Conservation (phyloP, 2,113 vertebrate species). For the Cricetomys ansorgei region DNA sequence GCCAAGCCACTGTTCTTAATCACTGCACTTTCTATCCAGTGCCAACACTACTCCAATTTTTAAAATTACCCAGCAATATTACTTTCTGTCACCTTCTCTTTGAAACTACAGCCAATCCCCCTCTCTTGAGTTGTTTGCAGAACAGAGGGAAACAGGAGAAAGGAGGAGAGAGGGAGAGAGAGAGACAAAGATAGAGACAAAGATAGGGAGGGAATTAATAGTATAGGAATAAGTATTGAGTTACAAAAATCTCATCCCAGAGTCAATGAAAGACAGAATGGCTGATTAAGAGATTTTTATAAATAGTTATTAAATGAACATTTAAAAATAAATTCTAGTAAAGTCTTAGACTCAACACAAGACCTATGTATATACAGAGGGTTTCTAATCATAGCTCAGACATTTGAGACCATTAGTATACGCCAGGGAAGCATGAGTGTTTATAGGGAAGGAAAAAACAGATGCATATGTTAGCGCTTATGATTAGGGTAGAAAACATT, state of each 20-base stretch:
- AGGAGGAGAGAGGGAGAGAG: too few species aligned
- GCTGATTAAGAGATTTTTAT: neutral
- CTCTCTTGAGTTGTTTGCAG: neutral
- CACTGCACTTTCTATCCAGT: neutral
- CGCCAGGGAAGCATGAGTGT: neutral
- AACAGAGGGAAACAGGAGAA: too few species aligned
- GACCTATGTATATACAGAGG: neutral
- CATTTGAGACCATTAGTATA: constrained; percentile 8
- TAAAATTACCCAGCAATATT: neutral
- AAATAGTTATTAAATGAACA: constrained; percentile 14
- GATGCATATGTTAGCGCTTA: neutral
- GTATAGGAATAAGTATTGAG: neutral
- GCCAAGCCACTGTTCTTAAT: neutral
- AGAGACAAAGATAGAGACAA: neutral
- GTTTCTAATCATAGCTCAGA: constrained; percentile 50
- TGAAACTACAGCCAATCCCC: neutral
- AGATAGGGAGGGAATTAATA: neutral
- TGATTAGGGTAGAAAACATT: constrained; percentile 32
- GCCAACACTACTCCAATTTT: neutral
- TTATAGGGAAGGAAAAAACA: constrained; percentile 22
- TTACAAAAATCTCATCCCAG: neutral
- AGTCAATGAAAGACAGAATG: neutral
- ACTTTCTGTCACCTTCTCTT: neutral
- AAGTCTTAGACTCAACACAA: constrained; percentile 20
- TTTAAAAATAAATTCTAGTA: constrained; percentile 49